phyloP scores from a whole-genome alignment of 2,797 vertebrate species.

The Apodemus agrarius region DNA sequence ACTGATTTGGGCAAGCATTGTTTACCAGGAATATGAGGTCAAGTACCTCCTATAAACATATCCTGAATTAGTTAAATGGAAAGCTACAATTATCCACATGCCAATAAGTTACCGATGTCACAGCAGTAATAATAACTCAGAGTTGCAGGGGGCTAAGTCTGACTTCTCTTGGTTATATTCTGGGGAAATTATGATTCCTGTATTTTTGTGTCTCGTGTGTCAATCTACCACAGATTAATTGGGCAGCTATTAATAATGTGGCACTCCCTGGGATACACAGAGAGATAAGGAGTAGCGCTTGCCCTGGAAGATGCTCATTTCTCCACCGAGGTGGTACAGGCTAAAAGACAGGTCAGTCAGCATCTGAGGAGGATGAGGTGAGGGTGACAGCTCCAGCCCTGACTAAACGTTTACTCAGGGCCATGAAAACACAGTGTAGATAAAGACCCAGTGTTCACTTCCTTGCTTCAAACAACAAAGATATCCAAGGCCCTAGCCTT shows the following conservation, averaged over 20 bases:
- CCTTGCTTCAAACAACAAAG: neutral
- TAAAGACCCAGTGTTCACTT: neutral
- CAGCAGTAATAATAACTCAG: neutral
- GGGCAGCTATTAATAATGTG: neutral
- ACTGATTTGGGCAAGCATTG: neutral
- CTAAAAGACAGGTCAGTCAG: neutral
- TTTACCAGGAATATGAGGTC: neutral
- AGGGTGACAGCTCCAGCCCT: accelerated
- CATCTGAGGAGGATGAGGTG: neutral
- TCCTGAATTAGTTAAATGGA: conserved; percentile 19
- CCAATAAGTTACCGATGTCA: neutral
- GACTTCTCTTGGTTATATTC: neutral
- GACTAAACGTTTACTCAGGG: neutral
- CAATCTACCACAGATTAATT: neutral
- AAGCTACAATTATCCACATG: neutral
- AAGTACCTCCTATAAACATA: neutral
- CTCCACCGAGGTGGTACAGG: neutral
- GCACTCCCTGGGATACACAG: neutral
- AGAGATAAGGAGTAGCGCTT: accelerated
- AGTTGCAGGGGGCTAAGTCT: neutral
- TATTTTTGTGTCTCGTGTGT: neutral
- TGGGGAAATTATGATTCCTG: neutral
- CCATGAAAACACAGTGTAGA: neutral
- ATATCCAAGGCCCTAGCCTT: neutral
- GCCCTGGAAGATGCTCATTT: neutral